Conservation (phyloP, 2,113 vertebrate species). For the Colistium nudipinnis region DNA sequence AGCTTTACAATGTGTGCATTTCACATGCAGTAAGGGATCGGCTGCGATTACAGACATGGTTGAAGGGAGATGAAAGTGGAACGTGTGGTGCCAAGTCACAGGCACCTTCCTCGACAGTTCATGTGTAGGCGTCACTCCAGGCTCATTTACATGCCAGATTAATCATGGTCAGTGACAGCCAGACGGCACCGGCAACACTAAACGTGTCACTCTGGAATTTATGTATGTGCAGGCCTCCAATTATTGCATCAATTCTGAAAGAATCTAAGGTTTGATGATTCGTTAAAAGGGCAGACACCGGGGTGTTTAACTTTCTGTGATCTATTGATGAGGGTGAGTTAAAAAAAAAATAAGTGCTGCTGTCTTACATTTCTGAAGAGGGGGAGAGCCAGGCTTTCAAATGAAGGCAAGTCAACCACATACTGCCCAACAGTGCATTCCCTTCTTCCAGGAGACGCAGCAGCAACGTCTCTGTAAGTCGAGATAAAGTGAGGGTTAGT, state of each 20-base stretch:
- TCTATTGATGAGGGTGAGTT: conserved; percentile 47
- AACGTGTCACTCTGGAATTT: conserved; percentile 75
- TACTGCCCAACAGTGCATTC: conserved; percentile 90
- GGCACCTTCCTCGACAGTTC: conserved; percentile 57
- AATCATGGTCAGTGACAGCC: conserved; percentile 74
- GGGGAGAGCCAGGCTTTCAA: conserved; percentile 90
- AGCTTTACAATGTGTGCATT: not conserved
- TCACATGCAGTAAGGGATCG: conserved; percentile 8
- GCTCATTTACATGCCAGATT: conserved; percentile 70
- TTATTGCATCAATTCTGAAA: conserved; percentile 66
- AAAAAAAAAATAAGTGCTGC: not conserved
- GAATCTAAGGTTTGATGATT: conserved; percentile 64
- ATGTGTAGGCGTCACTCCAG: conserved; percentile 59
- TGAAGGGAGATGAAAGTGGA: conserved; percentile 63
- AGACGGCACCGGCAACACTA: conserved; percentile 75
- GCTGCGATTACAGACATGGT: conserved; percentile 43
- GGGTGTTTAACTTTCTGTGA: conserved; percentile 44
- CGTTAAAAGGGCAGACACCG: conserved; percentile 29
- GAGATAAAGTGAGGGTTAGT: conserved; percentile 11
- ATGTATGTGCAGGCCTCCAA: conserved; percentile 65
- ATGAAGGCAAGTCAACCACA: conserved; percentile 88
- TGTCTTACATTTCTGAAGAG: conserved; percentile 87
- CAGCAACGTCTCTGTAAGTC: conserved; percentile 63
- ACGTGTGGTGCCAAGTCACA: conserved; percentile 4
- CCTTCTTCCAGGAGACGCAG: conserved; percentile 67